Percentiles rank a stretch among this genome's conserved stretches.
These are phyloP conservation scores for Melinopterus prodromus DNA, from an alignment of 2,888 invertebrate species.

Conservation along the genomic window DNA sequence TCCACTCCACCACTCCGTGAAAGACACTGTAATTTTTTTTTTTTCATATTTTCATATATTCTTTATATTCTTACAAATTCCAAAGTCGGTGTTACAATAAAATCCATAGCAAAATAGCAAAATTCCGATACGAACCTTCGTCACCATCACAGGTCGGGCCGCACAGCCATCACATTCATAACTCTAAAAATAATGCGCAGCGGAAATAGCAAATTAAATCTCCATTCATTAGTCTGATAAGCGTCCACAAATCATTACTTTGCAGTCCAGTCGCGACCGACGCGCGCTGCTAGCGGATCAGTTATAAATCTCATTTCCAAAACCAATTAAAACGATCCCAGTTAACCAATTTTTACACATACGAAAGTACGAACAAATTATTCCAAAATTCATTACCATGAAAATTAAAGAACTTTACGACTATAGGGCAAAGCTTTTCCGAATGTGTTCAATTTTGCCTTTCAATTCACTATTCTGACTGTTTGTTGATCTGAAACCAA, in stretches of 20 bases:
- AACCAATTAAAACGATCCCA: not conserved
- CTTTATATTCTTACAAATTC: too few relatives aligned
- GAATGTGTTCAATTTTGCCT: too few relatives aligned
- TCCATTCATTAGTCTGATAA: conserved; percentile 17
- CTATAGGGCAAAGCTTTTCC: too few relatives aligned
- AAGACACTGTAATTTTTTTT: too few relatives aligned
- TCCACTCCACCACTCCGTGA: too few relatives aligned
- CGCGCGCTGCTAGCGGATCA: not conserved
- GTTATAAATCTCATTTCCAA: conserved; percentile 19
- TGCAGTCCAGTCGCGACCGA: not conserved
- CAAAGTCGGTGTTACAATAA: not conserved
- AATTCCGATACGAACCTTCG: not conserved
- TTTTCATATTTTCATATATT: too few relatives aligned
- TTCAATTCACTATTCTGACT: too few relatives aligned
- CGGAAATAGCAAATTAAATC: conserved; percentile 24
- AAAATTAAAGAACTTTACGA: too few relatives aligned
- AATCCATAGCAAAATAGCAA: not conserved
- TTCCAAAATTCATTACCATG: too few relatives aligned
- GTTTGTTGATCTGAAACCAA: too few relatives aligned
- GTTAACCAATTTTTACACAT: not conserved
- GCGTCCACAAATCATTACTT: conserved; percentile 11
- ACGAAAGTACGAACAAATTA: not conserved
- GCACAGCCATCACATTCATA: conserved; percentile 10
- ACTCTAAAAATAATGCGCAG: conserved; percentile 15
- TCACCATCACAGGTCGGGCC: not conserved